Percentiles rank a stretch among this genome's conserved stretches.
These are phyloP conservation scores for Apostichopus japonicus DNA, from an alignment of 35 echinoderm and acorn worm genomes.

Conservation along the genomic window DNA sequence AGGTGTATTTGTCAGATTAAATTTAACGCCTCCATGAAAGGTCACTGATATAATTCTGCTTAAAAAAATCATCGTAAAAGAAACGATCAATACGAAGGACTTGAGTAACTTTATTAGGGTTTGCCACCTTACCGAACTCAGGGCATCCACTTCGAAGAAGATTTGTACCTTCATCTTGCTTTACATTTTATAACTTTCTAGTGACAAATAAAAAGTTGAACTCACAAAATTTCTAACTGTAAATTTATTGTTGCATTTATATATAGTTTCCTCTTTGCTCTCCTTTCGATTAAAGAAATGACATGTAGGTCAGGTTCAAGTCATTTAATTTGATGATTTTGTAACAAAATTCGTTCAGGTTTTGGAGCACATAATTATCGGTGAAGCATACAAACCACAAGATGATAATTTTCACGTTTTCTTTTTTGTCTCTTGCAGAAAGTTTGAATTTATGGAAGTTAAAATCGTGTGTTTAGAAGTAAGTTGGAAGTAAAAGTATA, in stretches of 20 bases:
- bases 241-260: no score
- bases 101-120: neutral
- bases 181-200: neutral
- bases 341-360: no score
- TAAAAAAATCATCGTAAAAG: neutral
- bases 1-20: neutral
- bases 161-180: neutral
- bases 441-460: no score
- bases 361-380: no score
- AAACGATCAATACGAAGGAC: neutral
- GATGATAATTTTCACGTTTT: no score
- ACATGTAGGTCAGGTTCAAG: neutral
- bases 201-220: neutral
- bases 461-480: no score
- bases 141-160: neutral
- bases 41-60: neutral
- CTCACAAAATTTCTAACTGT: neutral
- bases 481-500: no score
- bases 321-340: neutral
- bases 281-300: neutral
- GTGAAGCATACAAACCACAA: no score
- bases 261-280: neutral
- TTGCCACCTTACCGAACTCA: neutral
- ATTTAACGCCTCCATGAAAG: constrained; percentile 18
- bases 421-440: no score